Evolutionary conservation across 35 echinoderm and acorn worm genomes (phyloP), one percentile per base, ranked within the genome.

Genomic region (Antedon bifida): DNA sequence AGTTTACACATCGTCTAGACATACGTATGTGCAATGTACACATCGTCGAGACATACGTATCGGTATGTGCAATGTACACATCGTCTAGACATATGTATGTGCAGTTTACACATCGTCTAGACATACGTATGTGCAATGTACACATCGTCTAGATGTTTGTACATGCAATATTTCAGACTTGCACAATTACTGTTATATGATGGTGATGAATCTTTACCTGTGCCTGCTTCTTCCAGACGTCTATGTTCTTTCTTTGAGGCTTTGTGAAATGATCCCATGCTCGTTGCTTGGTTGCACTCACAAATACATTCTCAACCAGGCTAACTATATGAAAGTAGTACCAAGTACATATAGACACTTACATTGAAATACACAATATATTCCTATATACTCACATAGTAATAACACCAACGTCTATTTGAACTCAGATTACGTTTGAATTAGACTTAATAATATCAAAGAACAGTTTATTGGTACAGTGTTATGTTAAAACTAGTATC

Each of bases 241-340:
- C 88, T 78, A 99, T 85, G 76, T 88, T 89, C 77, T 99, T 99
- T 73, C 95, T 35, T 34, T 99, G 95, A 23, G 95, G 88, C 77
- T 99, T 99, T 82, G 90, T 90, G 86, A 99, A 99, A 77, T 99
- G 90, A 31, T 99, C 95, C 88, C 95, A 86, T 36, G 82, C 85
- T 46, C 81, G 87, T 87, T 99, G 91, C 95, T 99, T 99, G 80
- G 79, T 83, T 16, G 95, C 90, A 90, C 90, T 89, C 34, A 86
- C 82, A 78, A 90, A 90, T 32, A 99, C 95, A 77, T 90, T 91
- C 46, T 99, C 91, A 74, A 99, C 89, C 82, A 92, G 90, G 23
- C 89, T 89, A 36, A 91, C 93, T 96, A 78, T 79, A 51, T 34
- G 81, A 86, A 74, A 87, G 51, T 44, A 44, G n/a, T 42, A 42